Base-by-base conservation (phyloP, 30 jellyfish, hydroid and myxozoan genomes). In the Aurelia coerulea region DNA sequence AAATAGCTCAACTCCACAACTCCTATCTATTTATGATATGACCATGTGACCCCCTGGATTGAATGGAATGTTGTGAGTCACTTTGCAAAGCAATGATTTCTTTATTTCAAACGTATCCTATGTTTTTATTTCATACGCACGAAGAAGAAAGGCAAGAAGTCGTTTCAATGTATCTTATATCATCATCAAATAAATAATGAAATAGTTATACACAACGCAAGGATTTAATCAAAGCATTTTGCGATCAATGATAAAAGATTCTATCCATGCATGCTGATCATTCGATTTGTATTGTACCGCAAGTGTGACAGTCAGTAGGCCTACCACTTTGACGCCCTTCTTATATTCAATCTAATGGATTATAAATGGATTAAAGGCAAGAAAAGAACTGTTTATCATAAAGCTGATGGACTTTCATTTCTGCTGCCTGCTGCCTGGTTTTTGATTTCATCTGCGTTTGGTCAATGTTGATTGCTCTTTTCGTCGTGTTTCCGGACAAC, bases 401-500 rank as follows among this genome's bases (percentile, higher is more conserved):
- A 46, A 46, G 56, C 56, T 46, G 76, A 65, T 17, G 14, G 76
- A 65, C 52, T 39, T 46, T 7, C 6, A 46, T 9, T 46, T 5
- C 56, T n/a, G 52, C 7, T 39, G 76, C 37, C 16, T 6, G 46
- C 18, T 65, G 37, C 46, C 76, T 16, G 37, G 53, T 65, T 65
- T 23, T 39, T 23, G 14, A n/a, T n/a, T 65, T 39, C 46, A 16
- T 65, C 46, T 17, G 76, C 42, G 56, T 10, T 16, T 62, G 39
- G 5, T 49, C 78, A 31, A 77, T 77, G 87, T 17, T 32, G 87
- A 77, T 59, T 77, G 87, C 87, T 60, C 87, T 77, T 77, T 77
- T 77, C 33, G 83, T 79, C 8, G 68, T 62, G 74, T 75, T 77
- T 77, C 87, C 87, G 87, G 87, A 77, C 67, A 12, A 33, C 87